Evolutionary conservation across 2,113 vertebrate genomes (phyloP).

Genomic region (Oncorhynchus tshawytscha): DNA sequence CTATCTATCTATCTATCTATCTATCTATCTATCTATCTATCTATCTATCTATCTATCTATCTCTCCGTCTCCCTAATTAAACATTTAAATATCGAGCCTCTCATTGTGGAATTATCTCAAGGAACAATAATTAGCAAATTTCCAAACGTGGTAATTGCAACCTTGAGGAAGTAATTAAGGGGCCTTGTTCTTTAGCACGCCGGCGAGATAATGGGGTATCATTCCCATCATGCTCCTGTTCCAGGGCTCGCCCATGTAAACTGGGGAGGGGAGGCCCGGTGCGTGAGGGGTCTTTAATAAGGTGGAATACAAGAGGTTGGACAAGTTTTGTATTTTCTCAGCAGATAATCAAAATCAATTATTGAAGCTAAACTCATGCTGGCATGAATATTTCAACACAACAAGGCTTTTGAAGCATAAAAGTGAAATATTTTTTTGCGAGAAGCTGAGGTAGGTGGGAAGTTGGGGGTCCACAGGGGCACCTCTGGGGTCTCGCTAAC

Average conservation of each 20-base stretch:
- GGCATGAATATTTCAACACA: conserved; percentile 35
- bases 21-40: too few species aligned
- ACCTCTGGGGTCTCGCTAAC: neutral
- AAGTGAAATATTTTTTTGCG: neutral
- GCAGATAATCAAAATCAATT: conserved; percentile 37
- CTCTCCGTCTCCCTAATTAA: conserved; percentile 42
- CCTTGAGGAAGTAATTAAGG: conserved; percentile 63
- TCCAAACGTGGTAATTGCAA: conserved; percentile 60
- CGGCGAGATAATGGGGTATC: conserved; percentile 44
- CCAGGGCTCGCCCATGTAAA: neutral
- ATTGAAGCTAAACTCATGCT: conserved; percentile 30
- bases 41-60: too few species aligned
- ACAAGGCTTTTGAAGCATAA: conserved; percentile 6
- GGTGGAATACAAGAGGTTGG: conserved; percentile 33
- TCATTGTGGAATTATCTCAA: conserved; percentile 53
- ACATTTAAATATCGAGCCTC: conserved; percentile 52
- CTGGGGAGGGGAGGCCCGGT: neutral
- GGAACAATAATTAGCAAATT: conserved; percentile 55
- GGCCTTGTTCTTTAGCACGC: conserved; percentile 33
- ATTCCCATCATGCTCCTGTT: conserved; percentile 33
- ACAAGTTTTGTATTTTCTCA: conserved; percentile 37
- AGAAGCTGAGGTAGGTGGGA: neutral
- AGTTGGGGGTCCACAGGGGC: neutral
- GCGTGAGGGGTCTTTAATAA: conserved; percentile 31
- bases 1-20: neutral